phyloP scores from a whole-genome alignment of 64 coral and sea anemone genomes.

The Orbicella faveolata region DNA sequence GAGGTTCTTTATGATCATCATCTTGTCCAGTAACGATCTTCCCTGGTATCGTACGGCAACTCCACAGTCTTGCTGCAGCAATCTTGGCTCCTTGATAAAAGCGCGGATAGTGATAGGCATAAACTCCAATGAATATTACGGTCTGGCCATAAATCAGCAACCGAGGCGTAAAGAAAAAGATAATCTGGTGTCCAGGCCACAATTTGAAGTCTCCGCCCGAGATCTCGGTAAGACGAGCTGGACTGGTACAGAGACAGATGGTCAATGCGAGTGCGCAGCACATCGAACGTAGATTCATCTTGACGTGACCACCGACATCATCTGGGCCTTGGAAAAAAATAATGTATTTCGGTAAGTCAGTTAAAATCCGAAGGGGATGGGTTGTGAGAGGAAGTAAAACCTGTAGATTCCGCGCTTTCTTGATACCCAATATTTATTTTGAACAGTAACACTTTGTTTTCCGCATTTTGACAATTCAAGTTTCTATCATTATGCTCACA shows the following conservation, averaged over 20 bases:
- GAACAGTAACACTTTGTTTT: too few relatives aligned
- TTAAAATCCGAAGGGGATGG: too few relatives aligned
- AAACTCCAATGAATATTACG: not conserved
- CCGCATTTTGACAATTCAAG: too few relatives aligned
- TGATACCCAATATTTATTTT: too few relatives aligned
- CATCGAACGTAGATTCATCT: not conserved
- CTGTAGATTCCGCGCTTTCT: too few relatives aligned
- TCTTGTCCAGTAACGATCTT: not conserved
- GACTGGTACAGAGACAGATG: not conserved
- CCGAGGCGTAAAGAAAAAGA: not conserved
- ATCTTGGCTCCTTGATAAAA: not conserved
- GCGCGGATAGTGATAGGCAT: not conserved
- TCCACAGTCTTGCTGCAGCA: not conserved
- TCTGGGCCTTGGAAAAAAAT: not conserved
- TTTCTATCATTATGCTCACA: too few relatives aligned
- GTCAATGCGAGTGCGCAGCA: not conserved
- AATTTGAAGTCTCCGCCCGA: not conserved
- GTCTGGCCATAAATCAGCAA: conserved; percentile 9
- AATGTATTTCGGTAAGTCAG: not conserved
- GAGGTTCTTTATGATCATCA: not conserved
- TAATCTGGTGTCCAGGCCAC: not conserved
- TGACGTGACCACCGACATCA: not conserved
- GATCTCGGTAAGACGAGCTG: not conserved
- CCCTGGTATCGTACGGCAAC: not conserved
- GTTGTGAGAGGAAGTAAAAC: too few relatives aligned